Evolutionary conservation across 2,113 vertebrate genomes (phyloP).

Genomic region (Solenodon paradoxus): DNA sequence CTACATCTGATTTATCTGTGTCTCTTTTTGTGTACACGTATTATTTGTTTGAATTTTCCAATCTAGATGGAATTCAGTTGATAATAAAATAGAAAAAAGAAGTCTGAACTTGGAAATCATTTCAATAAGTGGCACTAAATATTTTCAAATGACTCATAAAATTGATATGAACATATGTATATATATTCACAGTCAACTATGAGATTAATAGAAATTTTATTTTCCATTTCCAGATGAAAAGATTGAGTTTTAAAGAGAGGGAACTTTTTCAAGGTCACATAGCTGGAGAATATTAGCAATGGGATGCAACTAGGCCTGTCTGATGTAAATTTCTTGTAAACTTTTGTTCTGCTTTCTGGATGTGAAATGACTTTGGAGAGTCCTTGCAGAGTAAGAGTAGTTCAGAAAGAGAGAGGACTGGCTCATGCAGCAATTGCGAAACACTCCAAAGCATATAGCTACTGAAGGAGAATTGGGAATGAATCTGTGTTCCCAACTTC

Average conservation of each 20-base stretch:
- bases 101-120: background rate
- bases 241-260: background rate
- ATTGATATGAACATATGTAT: background rate
- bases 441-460: background rate
- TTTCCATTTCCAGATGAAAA: constrained; percentile 10
- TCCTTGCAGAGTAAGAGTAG: background rate
- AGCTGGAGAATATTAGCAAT: background rate
- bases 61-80: background rate
- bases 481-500: background rate
- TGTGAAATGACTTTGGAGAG: background rate
- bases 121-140: background rate
- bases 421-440: background rate
- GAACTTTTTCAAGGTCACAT: background rate
- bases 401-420: background rate
- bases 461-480: background rate
- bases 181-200: background rate
- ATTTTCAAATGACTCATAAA: constrained; percentile 4
- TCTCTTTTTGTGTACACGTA: background rate
- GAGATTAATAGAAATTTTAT: background rate
- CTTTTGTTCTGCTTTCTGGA: background rate
- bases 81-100: background rate
- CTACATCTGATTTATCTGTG: background rate
- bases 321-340: background rate
- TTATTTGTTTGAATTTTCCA: background rate
- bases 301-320: background rate